Evolutionary conservation across 2,113 vertebrate genomes (phyloP).

Genomic region (Coregonus clupeaformis): DNA sequence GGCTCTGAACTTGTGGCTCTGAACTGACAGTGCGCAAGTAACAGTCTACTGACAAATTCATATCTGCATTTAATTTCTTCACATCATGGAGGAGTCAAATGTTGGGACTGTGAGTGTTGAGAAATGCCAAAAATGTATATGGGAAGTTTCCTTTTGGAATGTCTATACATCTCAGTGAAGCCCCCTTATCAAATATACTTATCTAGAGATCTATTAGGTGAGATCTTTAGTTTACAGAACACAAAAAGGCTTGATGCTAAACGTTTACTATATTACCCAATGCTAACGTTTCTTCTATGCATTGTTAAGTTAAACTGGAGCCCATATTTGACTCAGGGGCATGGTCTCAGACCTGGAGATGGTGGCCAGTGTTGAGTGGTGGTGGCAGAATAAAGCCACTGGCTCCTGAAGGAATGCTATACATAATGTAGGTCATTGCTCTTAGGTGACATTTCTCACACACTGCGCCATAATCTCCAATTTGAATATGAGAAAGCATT

Average conservation of each 20-base stretch:
- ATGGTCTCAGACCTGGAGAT: background rate
- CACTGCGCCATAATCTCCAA: slow-evolving; percentile 50
- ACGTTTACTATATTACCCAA: background rate
- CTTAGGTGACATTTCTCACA: slow-evolving; percentile 53
- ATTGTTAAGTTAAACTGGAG: background rate
- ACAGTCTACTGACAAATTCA: slow-evolving; percentile 40
- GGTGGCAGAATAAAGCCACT: background rate
- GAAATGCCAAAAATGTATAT: background rate
- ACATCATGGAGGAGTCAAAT: background rate
- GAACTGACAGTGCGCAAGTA: slow-evolving; percentile 63
- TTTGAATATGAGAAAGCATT: slow-evolving; percentile 49
- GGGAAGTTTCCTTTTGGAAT: background rate
- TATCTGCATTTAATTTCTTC: slow-evolving; percentile 28
- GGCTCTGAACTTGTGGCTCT: slow-evolving; percentile 65
- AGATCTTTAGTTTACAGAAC: background rate
- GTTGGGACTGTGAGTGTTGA: background rate
- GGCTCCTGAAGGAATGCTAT: slow-evolving; percentile 22
- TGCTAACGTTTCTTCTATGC: background rate
- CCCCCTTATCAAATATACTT: background rate
- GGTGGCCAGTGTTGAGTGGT: background rate
- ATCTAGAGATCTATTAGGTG: background rate
- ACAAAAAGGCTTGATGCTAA: background rate
- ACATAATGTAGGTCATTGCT: slow-evolving; percentile 44
- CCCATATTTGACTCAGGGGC: background rate
- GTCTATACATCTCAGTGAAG: background rate